Evolutionary conservation across 2,113 vertebrate species (phyloP), one percentile per base, ranked within the genome.

Genomic region (Pholis gunnellus): DNA sequence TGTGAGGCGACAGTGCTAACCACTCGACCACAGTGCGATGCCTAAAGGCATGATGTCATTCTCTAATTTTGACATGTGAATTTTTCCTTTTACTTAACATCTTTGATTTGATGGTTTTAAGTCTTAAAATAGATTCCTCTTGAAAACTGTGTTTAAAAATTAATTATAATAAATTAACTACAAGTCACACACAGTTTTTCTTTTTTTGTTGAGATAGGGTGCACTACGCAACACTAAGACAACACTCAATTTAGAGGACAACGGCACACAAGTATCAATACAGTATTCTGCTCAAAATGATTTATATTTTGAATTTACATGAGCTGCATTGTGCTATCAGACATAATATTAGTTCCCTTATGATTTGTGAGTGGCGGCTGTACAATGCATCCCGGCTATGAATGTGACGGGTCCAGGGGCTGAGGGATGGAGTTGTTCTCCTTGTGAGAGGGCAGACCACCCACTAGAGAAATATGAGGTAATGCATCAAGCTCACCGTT

Each of bases 371-470:
- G 29, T 78, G 86, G 75, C 70, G 76, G 71, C 61, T 60, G 63
- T 59, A 75, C 56, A 74, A 60, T 78, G 73, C 52, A 63, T 48
- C 73, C 44, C 15, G 36, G 61, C 72, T 79, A 13, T 72, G 75
- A 76, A 90, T 69, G 65, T 78, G 81, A 79, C 40, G 31, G 44
- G 70, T 67, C 60, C 60, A 57, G 48, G 8, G 36, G 42, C 83
- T 89, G 75, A 73, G 78, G 78, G 84, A 85, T 87, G 27, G 76
- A 82, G 61, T 29, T 81, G 78, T 78, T 75, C 75, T 81, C 61
- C 59, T 70, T 74, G 70, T 40, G n/a, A 83, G 72, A 56, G 83
- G 66, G 82, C 67, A 81, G 59, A 59, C 61, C 67, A 54, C 31
- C 64, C 79, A 46, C 72, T 44, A 52, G 75, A 86, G 85, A 80